Conservation (phyloP, 2,113 vertebrate genomes). For the Silurus asotus region DNA sequence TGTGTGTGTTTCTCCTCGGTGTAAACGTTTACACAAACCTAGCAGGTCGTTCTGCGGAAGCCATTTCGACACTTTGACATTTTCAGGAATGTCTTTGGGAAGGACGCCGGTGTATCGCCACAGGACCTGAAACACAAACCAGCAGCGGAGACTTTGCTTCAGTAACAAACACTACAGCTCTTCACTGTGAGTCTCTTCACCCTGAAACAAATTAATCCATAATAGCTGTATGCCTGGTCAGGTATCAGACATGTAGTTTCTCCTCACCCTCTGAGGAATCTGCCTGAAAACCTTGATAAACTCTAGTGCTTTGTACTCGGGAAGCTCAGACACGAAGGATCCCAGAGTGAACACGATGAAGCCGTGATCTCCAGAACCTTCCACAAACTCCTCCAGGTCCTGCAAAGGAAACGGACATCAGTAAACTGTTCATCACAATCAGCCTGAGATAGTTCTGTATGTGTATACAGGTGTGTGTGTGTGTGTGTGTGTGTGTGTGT, state of each 20-base stretch:
- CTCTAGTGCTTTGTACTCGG: slow-evolving; percentile 74
- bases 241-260: not conserved
- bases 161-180: too few relatives aligned
- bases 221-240: not conserved
- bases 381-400: slow-evolving; percentile 87
- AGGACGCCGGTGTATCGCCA: slow-evolving; percentile 84
- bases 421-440: not conserved
- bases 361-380: slow-evolving; percentile 89
- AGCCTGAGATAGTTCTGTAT: not conserved
- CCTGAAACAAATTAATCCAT: not conserved
- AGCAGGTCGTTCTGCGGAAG: slow-evolving; percentile 94
- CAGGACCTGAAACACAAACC: slow-evolving; percentile 76
- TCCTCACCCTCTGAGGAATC: slow-evolving; percentile 87
- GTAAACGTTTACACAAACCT: slow-evolving; percentile 67
- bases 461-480: too few relatives aligned
- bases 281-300: slow-evolving; percentile 83
- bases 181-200: too few relatives aligned
- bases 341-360: slow-evolving; percentile 92
- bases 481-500: too few relatives aligned
- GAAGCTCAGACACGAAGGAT: slow-evolving; percentile 87
- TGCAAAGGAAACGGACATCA: slow-evolving; percentile 59
- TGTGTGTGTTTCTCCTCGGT: too few relatives aligned
- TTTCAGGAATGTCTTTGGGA: slow-evolving; percentile 77
- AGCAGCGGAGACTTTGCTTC: not conserved
- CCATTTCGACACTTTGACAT: slow-evolving; percentile 89